Evolutionary conservation across 2,797 vertebrate genomes (phyloP), one percentile per base, ranked within the genome.

Genomic region (Thripadectes ignobilis): DNA sequence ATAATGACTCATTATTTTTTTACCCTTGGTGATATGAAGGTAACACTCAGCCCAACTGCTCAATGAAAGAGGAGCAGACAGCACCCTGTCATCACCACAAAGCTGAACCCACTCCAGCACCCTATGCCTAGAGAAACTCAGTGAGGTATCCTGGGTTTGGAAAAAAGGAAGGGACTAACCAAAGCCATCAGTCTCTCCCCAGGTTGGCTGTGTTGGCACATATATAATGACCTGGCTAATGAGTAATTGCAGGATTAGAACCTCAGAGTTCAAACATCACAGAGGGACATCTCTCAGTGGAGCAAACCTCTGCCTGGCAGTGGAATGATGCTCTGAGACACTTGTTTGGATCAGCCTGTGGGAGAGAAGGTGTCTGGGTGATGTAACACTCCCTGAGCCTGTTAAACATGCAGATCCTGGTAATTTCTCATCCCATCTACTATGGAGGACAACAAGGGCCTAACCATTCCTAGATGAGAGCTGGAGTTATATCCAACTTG

Each of bases 341-440:
- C 41, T 45, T 9, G 0, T 2, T 0, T 3, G 65, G 75, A 21
- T 61, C 85, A 85, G 41, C 68, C 54, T 6, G 0, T 7, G 13
- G 82, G 46, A 78, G 69, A 49, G 36, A 69, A 81, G 48, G 58
- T 69, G 85, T 16, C 57, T 20, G 54, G 41, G 48, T 67, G 20
- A 2, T 9, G 41, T 14, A 52, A 20, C 0, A 0, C 54, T 19
- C 41, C 17, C 23, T 71, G 38, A 85, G 65, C n/a, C 84, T 43
- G 7, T 45, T 67, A 71, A 73, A 74, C 27, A 13, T 1, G 5
- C 38, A 27, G 41, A 39, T 46, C 74, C 69, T 1, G 22, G 45
- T 46, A 12, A 46, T 46, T 46, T 46, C 21, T 46, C 45, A 46
- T 46, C 21, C 45, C 45, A 22, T 21, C 11, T 46, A 12, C 45